These are phyloP conservation scores for Zaprionus davidi DNA, from an alignment of 1,140 invertebrate genomes.

Conservation along the genomic window DNA sequence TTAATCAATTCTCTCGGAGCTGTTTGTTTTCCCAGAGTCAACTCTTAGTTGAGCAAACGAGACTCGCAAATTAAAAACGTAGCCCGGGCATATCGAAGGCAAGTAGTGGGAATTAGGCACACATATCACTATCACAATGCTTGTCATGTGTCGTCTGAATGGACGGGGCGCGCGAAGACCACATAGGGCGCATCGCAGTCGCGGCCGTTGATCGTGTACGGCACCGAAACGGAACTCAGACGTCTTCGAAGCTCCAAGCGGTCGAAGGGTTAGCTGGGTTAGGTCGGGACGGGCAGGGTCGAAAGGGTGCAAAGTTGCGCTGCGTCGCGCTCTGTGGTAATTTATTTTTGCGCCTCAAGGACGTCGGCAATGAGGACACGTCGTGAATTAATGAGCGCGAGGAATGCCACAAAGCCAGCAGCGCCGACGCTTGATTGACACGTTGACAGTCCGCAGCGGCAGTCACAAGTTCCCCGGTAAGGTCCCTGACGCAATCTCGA, in stretches of 20 bases:
- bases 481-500: conserved; percentile 16
- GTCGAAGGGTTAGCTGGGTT: conserved; percentile 27
- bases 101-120: conserved; percentile 37
- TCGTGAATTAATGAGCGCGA: conserved; percentile 48
- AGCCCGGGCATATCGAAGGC: background rate
- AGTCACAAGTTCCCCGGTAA: conserved; percentile 3
- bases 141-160: conserved; percentile 34
- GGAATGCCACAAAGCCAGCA: conserved; percentile 26
- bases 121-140: conserved; percentile 48
- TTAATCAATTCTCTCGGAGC: background rate
- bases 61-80: background rate
- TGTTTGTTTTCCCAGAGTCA: background rate
- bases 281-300: background rate
- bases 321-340: conserved; percentile 26
- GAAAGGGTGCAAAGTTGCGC: conserved; percentile 42
- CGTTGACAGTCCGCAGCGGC: conserved; percentile 51
- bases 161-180: conserved; percentile 24
- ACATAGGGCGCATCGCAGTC: conserved; percentile 32
- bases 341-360: conserved; percentile 44
- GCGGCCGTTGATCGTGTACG: conserved; percentile 14
- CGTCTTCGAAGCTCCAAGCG: conserved; percentile 44
- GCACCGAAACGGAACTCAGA: background rate
- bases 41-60: background rate
- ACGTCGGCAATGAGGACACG: conserved; percentile 46
- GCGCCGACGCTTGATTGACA: conserved; percentile 55